Conservation (phyloP, 2,113 vertebrate species). For the Megaptera novaeangliae region DNA sequence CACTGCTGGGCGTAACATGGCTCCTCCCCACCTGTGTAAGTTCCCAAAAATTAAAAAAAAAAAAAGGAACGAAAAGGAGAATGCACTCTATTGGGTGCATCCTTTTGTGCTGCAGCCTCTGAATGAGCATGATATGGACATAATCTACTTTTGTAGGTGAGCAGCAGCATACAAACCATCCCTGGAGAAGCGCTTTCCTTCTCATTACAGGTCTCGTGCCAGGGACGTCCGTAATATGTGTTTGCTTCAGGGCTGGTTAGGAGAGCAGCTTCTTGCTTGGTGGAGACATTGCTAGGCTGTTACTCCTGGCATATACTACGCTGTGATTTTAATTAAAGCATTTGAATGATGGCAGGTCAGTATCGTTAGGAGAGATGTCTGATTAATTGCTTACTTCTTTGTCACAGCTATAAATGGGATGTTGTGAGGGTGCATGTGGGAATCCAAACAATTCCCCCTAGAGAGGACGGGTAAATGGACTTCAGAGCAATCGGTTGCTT, state of each 20-base stretch:
- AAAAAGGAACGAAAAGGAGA: accelerated
- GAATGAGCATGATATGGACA: slow-evolving; percentile 65
- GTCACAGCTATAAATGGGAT: slow-evolving; percentile 75
- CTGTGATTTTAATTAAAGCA: slow-evolving; percentile 82
- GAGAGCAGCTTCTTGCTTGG: slow-evolving; percentile 64
- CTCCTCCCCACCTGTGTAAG: neutral
- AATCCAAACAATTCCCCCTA: slow-evolving; percentile 69
- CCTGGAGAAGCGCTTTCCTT: slow-evolving; percentile 66
- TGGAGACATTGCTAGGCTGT: slow-evolving; percentile 67
- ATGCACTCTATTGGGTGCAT: slow-evolving; percentile 3
- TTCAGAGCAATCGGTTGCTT: slow-evolving; percentile 60
- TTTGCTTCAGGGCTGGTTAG: slow-evolving; percentile 76
- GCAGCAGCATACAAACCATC: neutral
- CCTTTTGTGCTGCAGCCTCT: slow-evolving; percentile 59
- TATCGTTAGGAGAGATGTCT: slow-evolving; percentile 78
- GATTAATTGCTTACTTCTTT: slow-evolving; percentile 84
- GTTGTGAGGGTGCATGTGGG: slow-evolving; percentile 60
- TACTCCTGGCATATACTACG: slow-evolving; percentile 76
- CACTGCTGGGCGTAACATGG: neutral
- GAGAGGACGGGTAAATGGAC: slow-evolving; percentile 49
- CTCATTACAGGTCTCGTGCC: slow-evolving; percentile 68
- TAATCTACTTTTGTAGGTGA: slow-evolving; percentile 64
- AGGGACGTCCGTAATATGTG: slow-evolving; percentile 56
- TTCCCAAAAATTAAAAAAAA: neutral
- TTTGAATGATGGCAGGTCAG: slow-evolving; percentile 83